These are phyloP conservation scores for Latheticus oryzae DNA, from an alignment of 2,888 invertebrate species.

Conservation along the genomic window DNA sequence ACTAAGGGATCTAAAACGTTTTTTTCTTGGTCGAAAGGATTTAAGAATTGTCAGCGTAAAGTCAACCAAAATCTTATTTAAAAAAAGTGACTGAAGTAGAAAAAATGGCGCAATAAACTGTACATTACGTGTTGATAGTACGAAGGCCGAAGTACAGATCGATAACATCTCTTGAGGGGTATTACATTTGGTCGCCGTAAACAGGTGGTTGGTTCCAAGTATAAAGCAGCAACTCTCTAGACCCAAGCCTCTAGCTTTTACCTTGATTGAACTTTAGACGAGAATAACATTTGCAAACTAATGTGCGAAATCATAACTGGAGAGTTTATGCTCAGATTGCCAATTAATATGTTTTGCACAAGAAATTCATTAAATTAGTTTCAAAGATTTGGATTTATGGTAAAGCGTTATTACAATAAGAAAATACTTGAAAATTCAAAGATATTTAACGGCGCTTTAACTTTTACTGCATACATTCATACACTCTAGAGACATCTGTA, in stretches of 20 bases:
- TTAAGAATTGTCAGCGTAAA: constrained; percentile 12
- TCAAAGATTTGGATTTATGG: too few species aligned
- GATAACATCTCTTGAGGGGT: constrained; percentile 32
- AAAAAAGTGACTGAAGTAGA: constrained; percentile 16
- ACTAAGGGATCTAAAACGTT: constrained; percentile 4
- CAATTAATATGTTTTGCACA: constrained; percentile 3
- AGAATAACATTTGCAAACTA: constrained; percentile 5
- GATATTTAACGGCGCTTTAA: constrained; percentile 21
- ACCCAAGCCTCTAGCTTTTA: constrained; percentile 32
- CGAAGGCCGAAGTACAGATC: constrained; percentile 26
- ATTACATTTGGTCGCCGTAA: constrained; percentile 32
- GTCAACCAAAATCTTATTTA: constrained; percentile 3
- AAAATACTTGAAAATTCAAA: too few species aligned
- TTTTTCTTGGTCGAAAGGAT: constrained; percentile 7
- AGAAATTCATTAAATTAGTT: too few species aligned
- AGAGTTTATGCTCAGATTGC: not conserved
- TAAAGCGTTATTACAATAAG: too few species aligned
- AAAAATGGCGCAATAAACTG: constrained; percentile 22
- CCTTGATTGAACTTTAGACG: constrained; percentile 31
- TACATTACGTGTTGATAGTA: constrained; percentile 29
- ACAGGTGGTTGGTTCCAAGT: constrained; percentile 31
- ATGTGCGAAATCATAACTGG: constrained; percentile 13
- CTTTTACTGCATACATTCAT: constrained; percentile 27
- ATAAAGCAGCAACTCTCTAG: constrained; percentile 19
- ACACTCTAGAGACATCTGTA: constrained; percentile 23